Conservation (phyloP, 2,888 invertebrate genomes). For the Trypoxylon attenuatum region DNA sequence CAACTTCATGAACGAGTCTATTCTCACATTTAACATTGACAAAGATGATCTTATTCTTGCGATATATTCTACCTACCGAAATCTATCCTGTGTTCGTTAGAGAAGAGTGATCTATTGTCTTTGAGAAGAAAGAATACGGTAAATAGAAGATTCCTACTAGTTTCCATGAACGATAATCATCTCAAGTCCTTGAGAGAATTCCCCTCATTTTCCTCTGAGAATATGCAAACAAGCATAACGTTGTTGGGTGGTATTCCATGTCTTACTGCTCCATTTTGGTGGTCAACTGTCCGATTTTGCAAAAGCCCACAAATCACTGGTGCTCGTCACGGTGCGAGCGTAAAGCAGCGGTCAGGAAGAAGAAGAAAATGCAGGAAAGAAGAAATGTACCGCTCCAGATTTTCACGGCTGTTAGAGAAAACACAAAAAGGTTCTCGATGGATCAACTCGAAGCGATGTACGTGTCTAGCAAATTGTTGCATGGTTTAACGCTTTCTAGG, state of each 20-base stretch:
- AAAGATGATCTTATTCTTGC: too few relatives aligned
- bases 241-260: slow-evolving; percentile 12
- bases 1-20: too few relatives aligned
- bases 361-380: slow-evolving; percentile 22
- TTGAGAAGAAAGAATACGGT: too few relatives aligned
- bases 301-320: slow-evolving; percentile 29
- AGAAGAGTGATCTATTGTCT: too few relatives aligned
- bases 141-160: too few relatives aligned
- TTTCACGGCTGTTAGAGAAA: slow-evolving; percentile 40
- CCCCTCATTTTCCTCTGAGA: not conserved
- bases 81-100: too few relatives aligned
- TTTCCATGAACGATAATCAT: slow-evolving; percentile 20
- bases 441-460: slow-evolving; percentile 1
- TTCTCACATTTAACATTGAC: too few relatives aligned
- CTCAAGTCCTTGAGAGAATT: not conserved
- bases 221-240: slow-evolving; percentile 24
- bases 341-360: not conserved
- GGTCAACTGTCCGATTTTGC: not conserved
- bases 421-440: slow-evolving; percentile 34
- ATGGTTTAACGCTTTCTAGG: slow-evolving; percentile 27
- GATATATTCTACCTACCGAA: too few relatives aligned
- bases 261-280: not conserved
- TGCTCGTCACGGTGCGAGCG: not conserved
- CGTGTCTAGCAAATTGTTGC: slow-evolving; percentile 26
- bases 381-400: slow-evolving; percentile 58